Conservation (phyloP, 2,888 invertebrate genomes). For the Arctia plantaginis region DNA sequence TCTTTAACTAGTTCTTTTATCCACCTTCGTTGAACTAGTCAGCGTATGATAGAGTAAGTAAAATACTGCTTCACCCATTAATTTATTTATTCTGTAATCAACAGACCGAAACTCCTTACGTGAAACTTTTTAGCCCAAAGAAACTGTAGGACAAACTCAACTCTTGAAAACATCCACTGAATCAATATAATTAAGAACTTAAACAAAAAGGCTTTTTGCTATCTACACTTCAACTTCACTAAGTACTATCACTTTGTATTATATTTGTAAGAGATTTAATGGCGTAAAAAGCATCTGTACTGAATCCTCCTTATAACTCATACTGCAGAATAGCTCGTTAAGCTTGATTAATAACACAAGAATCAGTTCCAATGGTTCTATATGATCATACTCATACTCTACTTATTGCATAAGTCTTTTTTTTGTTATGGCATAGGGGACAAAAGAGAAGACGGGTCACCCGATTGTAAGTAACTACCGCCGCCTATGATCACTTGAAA, state of each 20-base stretch:
- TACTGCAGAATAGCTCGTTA: too few species aligned
- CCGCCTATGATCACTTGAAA: too few species aligned
- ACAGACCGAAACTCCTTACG: conserved; percentile 18
- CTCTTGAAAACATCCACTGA: conserved; percentile 34
- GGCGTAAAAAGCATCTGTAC: too few species aligned
- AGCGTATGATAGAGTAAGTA: neutral
- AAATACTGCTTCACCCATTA: conserved; percentile 22
- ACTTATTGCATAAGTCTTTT: too few species aligned
- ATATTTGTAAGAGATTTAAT: neutral
- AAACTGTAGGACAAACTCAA: conserved; percentile 33
- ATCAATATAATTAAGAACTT: conserved; percentile 46
- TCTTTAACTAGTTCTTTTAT: neutral
- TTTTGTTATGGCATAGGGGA: too few species aligned
- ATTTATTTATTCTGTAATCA: conserved; percentile 29
- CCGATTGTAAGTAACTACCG: too few species aligned
- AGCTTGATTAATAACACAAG: too few species aligned
- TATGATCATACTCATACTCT: too few species aligned
- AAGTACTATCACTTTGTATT: neutral
- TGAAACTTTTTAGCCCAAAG: conserved; percentile 38
- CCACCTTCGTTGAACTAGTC: neutral
- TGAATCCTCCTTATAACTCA: neutral
- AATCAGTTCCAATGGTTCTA: too few species aligned
- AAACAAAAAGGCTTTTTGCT: conserved; percentile 40
- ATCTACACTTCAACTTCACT: neutral
- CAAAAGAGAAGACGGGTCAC: too few species aligned